Evolutionary conservation across 2,888 invertebrate genomes (phyloP).

Genomic region (Leucophenga maculata): DNA sequence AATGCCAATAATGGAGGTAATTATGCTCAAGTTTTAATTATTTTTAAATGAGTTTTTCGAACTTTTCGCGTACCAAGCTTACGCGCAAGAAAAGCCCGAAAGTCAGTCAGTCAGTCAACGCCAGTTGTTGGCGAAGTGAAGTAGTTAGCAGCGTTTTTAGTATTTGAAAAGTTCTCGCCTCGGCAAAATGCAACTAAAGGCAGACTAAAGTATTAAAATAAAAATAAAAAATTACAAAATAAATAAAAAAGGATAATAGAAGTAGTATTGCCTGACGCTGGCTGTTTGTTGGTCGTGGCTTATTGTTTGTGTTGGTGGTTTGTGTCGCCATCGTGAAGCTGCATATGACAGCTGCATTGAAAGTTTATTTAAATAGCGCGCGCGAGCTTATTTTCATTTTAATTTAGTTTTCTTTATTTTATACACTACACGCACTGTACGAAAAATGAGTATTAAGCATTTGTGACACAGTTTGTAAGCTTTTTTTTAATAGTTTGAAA

Average conservation of each 20-base stretch:
- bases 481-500: no score
- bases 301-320: constrained; percentile 36
- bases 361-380: constrained; percentile 21
- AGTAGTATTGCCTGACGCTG: constrained; percentile 44
- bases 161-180: constrained; percentile 15
- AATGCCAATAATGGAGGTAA: constrained; percentile 71
- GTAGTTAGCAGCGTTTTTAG: constrained; percentile 13
- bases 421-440: not conserved
- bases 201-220: constrained; percentile 1
- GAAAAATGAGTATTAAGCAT: no score
- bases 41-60: constrained; percentile 70
- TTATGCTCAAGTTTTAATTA: constrained; percentile 70
- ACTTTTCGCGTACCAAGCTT: constrained; percentile 43
- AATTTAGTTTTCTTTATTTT: not conserved
- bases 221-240: not conserved
- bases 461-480: no score
- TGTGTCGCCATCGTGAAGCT: constrained; percentile 39
- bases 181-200: not conserved
- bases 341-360: constrained; percentile 52
- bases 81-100: not conserved
- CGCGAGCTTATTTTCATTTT: not conserved
- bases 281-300: constrained; percentile 37
- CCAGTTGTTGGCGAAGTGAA: not conserved
- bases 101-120: not conserved
- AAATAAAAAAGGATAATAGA: not conserved